These are phyloP conservation scores for Ophiodon elongatus DNA, from an alignment of 2,113 vertebrate genomes.

Conservation along the genomic window DNA sequence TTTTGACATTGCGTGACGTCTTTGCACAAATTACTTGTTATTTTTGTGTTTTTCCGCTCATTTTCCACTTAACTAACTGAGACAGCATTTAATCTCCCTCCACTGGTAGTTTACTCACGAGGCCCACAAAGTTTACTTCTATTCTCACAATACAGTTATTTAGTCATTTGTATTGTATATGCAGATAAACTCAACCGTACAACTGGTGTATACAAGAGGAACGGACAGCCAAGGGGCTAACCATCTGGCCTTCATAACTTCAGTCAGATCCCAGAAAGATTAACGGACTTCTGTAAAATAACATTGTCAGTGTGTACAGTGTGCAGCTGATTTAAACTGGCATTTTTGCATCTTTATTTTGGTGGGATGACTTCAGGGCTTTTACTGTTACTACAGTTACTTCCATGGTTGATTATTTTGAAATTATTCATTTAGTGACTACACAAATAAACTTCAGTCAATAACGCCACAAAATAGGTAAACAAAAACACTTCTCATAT, in stretches of 20 bases:
- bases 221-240: not conserved
- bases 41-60: not conserved
- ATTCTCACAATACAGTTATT: not conserved
- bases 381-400: not conserved
- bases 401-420: not conserved
- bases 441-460: not conserved
- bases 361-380: not conserved
- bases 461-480: not conserved
- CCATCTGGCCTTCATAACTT: not conserved
- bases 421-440: not conserved
- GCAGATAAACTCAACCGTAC: not conserved
- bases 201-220: slow-evolving; percentile 2
- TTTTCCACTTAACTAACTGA: slow-evolving; percentile 5
- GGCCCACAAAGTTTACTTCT: not conserved
- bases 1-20: not conserved
- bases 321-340: not conserved
- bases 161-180: not conserved
- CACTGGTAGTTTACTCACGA: not conserved
- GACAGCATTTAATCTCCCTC: not conserved
- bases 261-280: not conserved
- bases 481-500: not conserved
- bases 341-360: not conserved
- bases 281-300: not conserved
- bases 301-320: not conserved
- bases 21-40: not conserved